A percentile compares a stretch with the other conserved stretches of the same genome.
Conservation (phyloP, 1,140 invertebrate species). For the Pogonognathellus flavescens region DNA sequence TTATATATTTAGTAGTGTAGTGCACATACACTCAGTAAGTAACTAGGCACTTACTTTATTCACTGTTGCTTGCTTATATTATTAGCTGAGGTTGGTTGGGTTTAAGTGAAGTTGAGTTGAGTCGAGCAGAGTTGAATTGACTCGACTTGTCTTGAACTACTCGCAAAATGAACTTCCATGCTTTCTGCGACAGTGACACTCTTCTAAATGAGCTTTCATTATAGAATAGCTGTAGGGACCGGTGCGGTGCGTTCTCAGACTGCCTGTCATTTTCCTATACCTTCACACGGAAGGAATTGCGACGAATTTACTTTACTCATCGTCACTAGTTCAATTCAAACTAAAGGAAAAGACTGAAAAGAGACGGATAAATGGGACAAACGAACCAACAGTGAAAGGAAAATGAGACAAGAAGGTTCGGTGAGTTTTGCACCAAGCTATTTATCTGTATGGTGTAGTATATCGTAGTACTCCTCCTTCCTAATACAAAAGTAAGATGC, state of each 20-base stretch:
- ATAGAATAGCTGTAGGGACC: constrained; percentile 12
- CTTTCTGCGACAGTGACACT: constrained; percentile 1
- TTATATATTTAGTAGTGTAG: too few relatives aligned
- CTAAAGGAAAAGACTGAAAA: not conserved
- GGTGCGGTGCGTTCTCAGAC: not conserved
- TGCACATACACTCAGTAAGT: too few relatives aligned
- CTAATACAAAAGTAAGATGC: not conserved
- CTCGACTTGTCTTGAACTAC: not conserved
- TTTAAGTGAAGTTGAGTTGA: constrained; percentile 27
- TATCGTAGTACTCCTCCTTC: not conserved
- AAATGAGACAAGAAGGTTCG: constrained; percentile 25
- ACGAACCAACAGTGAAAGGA: constrained; percentile 8
- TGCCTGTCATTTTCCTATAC: constrained; percentile 1
- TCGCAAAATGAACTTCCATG: not conserved
- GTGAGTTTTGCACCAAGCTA: constrained; percentile 1
- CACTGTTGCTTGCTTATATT: constrained; percentile 8
- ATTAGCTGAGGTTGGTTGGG: not conserved
- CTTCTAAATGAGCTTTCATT: constrained; percentile 36
- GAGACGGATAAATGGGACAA: constrained; percentile 1
- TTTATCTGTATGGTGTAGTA: not conserved
- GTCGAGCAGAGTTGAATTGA: not conserved
- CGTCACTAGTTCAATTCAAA: not conserved
- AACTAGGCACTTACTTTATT: not conserved
- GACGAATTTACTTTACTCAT: constrained; percentile 3
- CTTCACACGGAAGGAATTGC: not conserved